Conservation (phyloP, 2,888 invertebrate genomes). For the Catocala sponsa region DNA sequence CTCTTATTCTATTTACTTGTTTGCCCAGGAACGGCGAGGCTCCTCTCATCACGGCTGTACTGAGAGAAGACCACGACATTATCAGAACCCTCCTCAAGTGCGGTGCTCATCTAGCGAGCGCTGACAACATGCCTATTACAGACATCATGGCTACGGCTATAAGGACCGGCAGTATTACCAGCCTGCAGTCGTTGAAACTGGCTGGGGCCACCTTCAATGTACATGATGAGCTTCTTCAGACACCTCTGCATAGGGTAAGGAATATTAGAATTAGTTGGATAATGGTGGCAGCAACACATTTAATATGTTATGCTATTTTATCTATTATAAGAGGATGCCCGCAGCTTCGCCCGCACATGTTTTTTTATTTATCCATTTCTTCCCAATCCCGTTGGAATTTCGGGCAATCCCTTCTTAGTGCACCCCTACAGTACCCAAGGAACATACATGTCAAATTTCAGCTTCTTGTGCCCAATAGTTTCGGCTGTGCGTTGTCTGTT, state of each 20-base stretch:
- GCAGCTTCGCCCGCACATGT: too few species aligned
- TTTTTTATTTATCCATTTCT: too few species aligned
- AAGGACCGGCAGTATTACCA: conserved; percentile 86
- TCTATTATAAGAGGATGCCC: too few species aligned
- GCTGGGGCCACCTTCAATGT: conserved; percentile 91
- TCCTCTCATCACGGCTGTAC: conserved; percentile 91
- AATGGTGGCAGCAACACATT: too few species aligned
- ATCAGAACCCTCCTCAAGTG: conserved; percentile 91
- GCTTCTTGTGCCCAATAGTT: too few species aligned
- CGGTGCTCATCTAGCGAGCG: conserved; percentile 91
- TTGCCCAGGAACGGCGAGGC: conserved; percentile 86
- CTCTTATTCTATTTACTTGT: neutral
- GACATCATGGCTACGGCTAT: conserved; percentile 91
- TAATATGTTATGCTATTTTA: too few species aligned
- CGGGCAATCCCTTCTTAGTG: too few species aligned
- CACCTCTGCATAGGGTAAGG: conserved; percentile 90
- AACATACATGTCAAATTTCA: too few species aligned
- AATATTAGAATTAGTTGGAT: neutral
- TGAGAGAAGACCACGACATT: conserved; percentile 88
- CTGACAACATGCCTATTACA: conserved; percentile 87
- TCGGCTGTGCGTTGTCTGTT: too few species aligned
- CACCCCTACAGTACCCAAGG: too few species aligned
- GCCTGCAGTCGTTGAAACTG: conserved; percentile 88
- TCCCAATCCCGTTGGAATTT: too few species aligned
- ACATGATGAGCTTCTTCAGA: conserved; percentile 89